Base-by-base conservation (phyloP, 2,113 vertebrate species). In the Notarius quadriscutis region DNA sequence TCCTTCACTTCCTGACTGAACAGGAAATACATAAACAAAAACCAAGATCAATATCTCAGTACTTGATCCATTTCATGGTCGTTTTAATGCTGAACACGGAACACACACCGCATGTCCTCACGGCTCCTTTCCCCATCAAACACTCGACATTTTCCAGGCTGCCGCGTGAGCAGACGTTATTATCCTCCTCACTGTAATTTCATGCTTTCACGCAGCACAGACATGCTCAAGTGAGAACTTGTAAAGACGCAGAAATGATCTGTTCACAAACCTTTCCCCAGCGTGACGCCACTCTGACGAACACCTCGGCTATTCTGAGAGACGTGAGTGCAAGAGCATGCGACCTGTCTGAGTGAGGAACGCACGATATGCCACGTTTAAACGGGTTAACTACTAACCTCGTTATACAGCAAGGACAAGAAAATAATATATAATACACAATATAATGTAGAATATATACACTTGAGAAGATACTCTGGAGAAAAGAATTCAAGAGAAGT, bases 141-240 rank as follows among this genome's bases (percentile, higher is more conserved):
- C 79, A 4, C 69, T 25, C 50, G 14, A 57, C 1, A 57, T 55
- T 58, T 81, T 57, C 14, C 83, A 81, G 30, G 51, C 82, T 84
- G 82, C 83, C 41, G 85, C 10, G 25, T 57, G 48, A 62, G 60
- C 53, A 67, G 27, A 67, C 30, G 20, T 62, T 53, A 41, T 75
- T 62, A 67, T 87, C 80, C 51, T 87, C 17, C 83, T 71, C 84
- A 11, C 86, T 69, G 79, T 87, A 62, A 87, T 89, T 86, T 69
- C 57, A 34, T 71, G 67, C 30, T 71, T 34, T 74, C 71, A 82
- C 30, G 51, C 65, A 53, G 72, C 58, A 82, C 77, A 87, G 63
- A 74, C 72, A 87, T 17, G 65, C 65, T 87, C 83, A 87, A 72
- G 89, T 85, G 78, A 41, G 51, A 87, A 87, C 79, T 83, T 72